Percentiles rank a stretch among this genome's conserved stretches.
phyloP scores from a whole-genome alignment of 2,888 invertebrate genomes.

The Leptopilina drosophilae region DNA sequence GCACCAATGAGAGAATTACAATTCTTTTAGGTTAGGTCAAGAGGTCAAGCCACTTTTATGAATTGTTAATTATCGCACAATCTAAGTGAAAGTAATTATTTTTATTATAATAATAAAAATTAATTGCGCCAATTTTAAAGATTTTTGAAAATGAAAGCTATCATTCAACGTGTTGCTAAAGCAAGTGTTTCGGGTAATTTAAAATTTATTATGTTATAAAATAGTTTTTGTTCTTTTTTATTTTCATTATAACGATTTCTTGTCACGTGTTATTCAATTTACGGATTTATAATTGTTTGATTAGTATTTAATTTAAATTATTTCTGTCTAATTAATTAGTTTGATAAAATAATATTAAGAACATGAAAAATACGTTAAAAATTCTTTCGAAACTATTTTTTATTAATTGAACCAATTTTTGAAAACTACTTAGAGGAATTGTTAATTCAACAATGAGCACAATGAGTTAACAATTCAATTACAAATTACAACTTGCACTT shows the following conservation, averaged over 20 bases:
- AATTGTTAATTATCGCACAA: constrained; percentile 8
- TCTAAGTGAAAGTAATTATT: constrained; percentile 8
- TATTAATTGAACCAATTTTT: too few relatives aligned
- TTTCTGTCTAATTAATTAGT: neutral
- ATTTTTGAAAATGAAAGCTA: constrained; percentile 49
- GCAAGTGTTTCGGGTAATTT: constrained; percentile 52
- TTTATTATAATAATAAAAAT: neutral
- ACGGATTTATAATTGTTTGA: neutral
- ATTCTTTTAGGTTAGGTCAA: neutral
- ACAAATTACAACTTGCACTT: too few relatives aligned
- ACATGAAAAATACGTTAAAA: too few relatives aligned
- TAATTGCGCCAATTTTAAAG: neutral
- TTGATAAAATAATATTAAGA: neutral
- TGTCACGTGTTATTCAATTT: constrained; percentile 20
- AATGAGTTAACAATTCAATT: too few relatives aligned
- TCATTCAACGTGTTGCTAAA: constrained; percentile 53
- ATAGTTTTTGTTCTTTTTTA: neutral
- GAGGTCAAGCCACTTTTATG: constrained; percentile 34
- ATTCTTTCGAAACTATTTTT: too few relatives aligned
- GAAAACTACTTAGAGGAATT: too few relatives aligned
- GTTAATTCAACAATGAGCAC: too few relatives aligned
- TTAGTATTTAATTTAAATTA: neutral
- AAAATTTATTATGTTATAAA: constrained; percentile 1
- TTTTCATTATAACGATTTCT: neutral
- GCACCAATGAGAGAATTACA: neutral